These are phyloP conservation scores for Eutrigla gurnardus DNA, from an alignment of 2,797 vertebrate genomes.

Conservation along the genomic window DNA sequence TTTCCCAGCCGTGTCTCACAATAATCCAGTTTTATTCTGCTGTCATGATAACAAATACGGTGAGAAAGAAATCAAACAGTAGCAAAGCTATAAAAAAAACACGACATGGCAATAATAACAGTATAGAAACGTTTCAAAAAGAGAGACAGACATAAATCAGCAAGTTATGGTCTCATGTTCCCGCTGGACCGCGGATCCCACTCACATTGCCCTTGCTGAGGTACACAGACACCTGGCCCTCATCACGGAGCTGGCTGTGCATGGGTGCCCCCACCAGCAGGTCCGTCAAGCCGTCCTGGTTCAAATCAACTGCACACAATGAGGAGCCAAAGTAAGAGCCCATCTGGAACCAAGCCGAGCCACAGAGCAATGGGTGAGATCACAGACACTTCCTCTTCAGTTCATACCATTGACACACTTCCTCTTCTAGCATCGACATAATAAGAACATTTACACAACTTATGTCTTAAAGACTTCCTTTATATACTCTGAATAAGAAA, in stretches of 20 bases:
- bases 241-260: slow-evolving; percentile 96
- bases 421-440: slow-evolving; percentile 24
- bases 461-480: slow-evolving; percentile 33
- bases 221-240: slow-evolving; percentile 96
- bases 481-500: slow-evolving; percentile 44
- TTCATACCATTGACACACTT: slow-evolving; percentile 54
- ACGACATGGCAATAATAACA: slow-evolving; percentile 2
- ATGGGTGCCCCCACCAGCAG: slow-evolving; percentile 98
- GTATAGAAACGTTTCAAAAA: slow-evolving; percentile 9
- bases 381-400: slow-evolving; percentile 63
- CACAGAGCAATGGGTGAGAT: slow-evolving; percentile 91
- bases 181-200: slow-evolving; percentile 63
- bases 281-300: slow-evolving; percentile 95
- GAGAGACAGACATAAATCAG: slow-evolving; percentile 21
- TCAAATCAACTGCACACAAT: slow-evolving; percentile 99
- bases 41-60: slow-evolving; percentile 36
- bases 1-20: slow-evolving; percentile 18
- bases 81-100: slow-evolving; percentile 9
- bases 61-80: slow-evolving; percentile 41
- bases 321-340: slow-evolving; percentile 99
- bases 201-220: slow-evolving; percentile 98
- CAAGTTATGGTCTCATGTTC: slow-evolving; percentile 31
- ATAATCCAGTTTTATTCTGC: slow-evolving; percentile 12
- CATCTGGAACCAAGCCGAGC: slow-evolving; percentile 98
- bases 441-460: slow-evolving; percentile 50